phyloP scores from a whole-genome alignment of 2,797 vertebrate species.

The Callimico goeldii region DNA sequence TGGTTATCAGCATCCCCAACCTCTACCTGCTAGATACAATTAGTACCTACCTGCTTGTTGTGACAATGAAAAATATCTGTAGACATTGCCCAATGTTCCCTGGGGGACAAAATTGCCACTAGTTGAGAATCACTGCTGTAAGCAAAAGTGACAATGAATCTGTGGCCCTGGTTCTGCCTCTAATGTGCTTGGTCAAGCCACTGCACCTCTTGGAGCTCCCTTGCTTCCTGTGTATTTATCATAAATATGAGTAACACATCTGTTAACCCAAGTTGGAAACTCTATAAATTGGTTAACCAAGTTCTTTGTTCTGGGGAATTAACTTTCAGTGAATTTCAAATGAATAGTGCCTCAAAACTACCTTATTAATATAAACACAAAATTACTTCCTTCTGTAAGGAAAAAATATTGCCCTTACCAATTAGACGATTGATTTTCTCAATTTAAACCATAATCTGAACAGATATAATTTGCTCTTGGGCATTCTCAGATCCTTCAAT shows the following conservation, averaged over 20 bases:
- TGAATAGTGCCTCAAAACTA: constrained; percentile 50
- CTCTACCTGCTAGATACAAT: background rate
- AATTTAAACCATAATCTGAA: constrained; percentile 30
- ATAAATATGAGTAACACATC: background rate
- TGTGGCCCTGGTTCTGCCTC: background rate
- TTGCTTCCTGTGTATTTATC: background rate
- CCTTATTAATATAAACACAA: constrained; percentile 66
- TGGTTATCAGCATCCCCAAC: background rate
- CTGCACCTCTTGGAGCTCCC: background rate
- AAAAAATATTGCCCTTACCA: background rate
- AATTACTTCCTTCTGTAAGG: constrained; percentile 44
- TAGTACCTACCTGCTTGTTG: background rate
- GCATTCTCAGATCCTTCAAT: constrained; percentile 23
- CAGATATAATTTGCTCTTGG: background rate
- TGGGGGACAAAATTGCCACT: background rate
- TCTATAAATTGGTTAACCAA: constrained; percentile 42
- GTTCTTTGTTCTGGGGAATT: constrained; percentile 46
- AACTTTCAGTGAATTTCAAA: constrained; percentile 60
- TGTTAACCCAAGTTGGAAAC: constrained; percentile 47
- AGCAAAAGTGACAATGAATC: background rate
- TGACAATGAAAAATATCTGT: background rate
- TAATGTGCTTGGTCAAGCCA: background rate
- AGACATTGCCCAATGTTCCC: background rate
- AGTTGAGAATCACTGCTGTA: background rate
- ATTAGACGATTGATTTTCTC: constrained; percentile 32